Base-by-base conservation (phyloP, 2,888 invertebrate species). In the Thecophora atra region DNA sequence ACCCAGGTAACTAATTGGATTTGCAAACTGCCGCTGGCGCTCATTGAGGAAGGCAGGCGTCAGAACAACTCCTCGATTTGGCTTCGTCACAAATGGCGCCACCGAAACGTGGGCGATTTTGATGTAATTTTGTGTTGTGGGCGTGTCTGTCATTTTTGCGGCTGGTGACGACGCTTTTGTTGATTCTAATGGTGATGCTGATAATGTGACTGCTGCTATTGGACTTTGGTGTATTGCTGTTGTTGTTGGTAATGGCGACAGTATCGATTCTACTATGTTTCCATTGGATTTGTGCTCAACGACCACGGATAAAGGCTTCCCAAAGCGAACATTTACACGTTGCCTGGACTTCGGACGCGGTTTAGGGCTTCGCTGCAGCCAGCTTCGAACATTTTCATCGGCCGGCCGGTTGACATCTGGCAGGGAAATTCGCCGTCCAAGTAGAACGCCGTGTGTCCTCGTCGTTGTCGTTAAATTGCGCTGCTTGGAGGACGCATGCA, bases 1-100 rank as follows among this genome's bases (percentile, higher is more conserved):
- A 74, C 91, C 92, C 78, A 92, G 86, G 84, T 92, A 92, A 84
- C 91, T 92, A 79, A 92, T 87, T 62, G 92, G 92, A 87, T 91
- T 92, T 74, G 87, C 88, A 83, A 90, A 92, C 76, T 85, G 83
- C 13, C 87, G 81, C 80, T 82, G 88, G 72, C 88, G 84, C 67
- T 89, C 89, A 73, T 88, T 87, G 52, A 91, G 83, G 79, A 87
- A 90, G 70, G 89, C 85, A 44, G 91, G 90, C 51, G 87, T 82
- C 58, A 81, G 73, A 62, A 72, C 75, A 37, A 72, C 21, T 30
- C 70, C 54, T 62, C 75, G 64, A 78, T 77, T 79, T 64, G 73
- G 70, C 72, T 75, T 80, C 42, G 77, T 76, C 44, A 80, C 78
- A 75, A 83, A 81, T 52, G 80, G 80, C 71, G 77, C 74, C 5